A percentile compares a stretch with the other conserved stretches of the same genome.
phyloP scores from a whole-genome alignment of 1,140 invertebrate genomes.

The Apis laboriosa region DNA sequence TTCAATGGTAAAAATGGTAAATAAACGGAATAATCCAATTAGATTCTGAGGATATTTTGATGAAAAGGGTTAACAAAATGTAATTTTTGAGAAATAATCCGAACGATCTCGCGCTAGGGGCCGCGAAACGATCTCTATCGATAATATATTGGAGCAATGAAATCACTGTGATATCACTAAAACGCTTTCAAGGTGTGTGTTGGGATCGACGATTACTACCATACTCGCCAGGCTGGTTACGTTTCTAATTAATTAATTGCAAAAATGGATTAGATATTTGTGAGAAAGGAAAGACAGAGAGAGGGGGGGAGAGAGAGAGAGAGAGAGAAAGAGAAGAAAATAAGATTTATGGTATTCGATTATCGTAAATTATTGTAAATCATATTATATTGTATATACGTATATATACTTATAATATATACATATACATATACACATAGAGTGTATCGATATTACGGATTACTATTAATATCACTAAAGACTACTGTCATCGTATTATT shows the following conservation, averaged over 20 bases:
- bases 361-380: slow-evolving; percentile 71
- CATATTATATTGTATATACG: slow-evolving; percentile 56
- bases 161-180: slow-evolving; percentile 81
- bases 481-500: slow-evolving; percentile 60
- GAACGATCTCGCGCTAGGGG: slow-evolving; percentile 54
- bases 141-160: slow-evolving; percentile 82
- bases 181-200: slow-evolving; percentile 80
- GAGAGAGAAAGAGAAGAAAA: slow-evolving; percentile 30
- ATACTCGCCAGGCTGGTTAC: slow-evolving; percentile 23
- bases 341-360: slow-evolving; percentile 71
- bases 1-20: too few relatives aligned
- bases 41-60: too few relatives aligned
- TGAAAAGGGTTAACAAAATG: too few relatives aligned
- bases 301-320: slow-evolving; percentile 18
- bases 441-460: slow-evolving; percentile 62
- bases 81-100: neutral
- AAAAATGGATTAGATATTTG: slow-evolving; percentile 27
- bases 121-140: slow-evolving; percentile 75
- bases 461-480: slow-evolving; percentile 59
- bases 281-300: slow-evolving; percentile 8
- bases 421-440: slow-evolving; percentile 54
- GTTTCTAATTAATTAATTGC: slow-evolving; percentile 39
- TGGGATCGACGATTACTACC: slow-evolving; percentile 68
- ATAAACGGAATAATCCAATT: too few relatives aligned
- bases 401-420: slow-evolving; percentile 60